Base-by-base conservation (phyloP, 2,888 invertebrate species). In the Drosophila histrio region DNA sequence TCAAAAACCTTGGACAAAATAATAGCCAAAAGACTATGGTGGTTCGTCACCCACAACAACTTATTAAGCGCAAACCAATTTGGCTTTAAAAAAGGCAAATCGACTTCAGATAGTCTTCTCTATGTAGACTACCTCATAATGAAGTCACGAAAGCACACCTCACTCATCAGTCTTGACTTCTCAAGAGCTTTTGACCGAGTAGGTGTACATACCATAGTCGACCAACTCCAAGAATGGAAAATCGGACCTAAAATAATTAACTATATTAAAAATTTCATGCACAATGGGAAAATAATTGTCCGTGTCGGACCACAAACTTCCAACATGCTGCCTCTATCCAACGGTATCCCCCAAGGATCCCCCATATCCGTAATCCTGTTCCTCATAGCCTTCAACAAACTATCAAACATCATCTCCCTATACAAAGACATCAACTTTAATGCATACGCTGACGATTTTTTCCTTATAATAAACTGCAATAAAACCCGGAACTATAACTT, bases 1-100 rank as follows among this genome's bases (percentile, higher is more conserved):
- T 1, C 30, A 24, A 19, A 61, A 66, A 24, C 52, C 3, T 17
- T 67, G 6, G 53, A 54, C 13, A 53, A 67, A 50, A 58, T 62
- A 9, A 53, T 58, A 8, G 67, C 57, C 32, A 67, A 61, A 34
- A 38, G 60, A 26, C 30, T 61, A 9, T 66, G 57, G 46, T 61
- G 59, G 44, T 52, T 60, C 22, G 60, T 50, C 13, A 22, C 21
- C 19, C 26, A 34, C 17, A 47, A 30, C 41, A 41, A 15, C 21
- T 7, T 41, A 1, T 6, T 30, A 13, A 30, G 15, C 39, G 26
- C 50, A 24, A 53, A 30, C 22, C 53, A 41, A 28, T 41, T 30
- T 15, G 41, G 53, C 9, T 53, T 53, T 7, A 53, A 53, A 24
- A 41, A 49, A 41, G n/a, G n/a, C n/a, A n/a, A n/a, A n/a, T n/a